Base-by-base conservation (phyloP, 2,888 invertebrate genomes). In the Drosophila greeni region DNA sequence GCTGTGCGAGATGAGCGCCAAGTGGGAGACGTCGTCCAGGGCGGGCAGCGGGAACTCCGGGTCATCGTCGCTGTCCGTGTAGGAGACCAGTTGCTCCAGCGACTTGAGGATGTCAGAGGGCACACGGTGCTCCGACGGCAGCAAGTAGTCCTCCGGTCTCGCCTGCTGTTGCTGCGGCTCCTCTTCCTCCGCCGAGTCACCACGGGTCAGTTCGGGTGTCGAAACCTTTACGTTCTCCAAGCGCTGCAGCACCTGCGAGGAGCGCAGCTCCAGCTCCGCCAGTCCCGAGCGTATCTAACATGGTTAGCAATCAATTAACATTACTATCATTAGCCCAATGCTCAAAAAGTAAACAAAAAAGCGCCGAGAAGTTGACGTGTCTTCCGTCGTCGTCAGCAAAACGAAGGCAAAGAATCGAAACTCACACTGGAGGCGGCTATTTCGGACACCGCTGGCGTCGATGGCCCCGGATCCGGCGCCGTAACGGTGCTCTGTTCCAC, bases 1-100 rank as follows among this genome's bases (percentile, higher is more conserved):
- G 86, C 95, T 95, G 87, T 97, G 97, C n/a, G 96, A 94, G 23
- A 96, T 91, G 55, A 97, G 91, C 11, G 95, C 92, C 68, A 93
- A 84, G 74, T 90, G 90, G 39, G 91, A 88, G 33, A 92, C 90
- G 71, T 92, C 92, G 60, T 93, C 93, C 11, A 94, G 90, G 40
- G 91, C 88, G 48, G 93, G 90, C 56, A 92, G 90, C 23, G 91
- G 91, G 66, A 92, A 92, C 61, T 87, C 87, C 2, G 90, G 84
- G 80, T 92, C 92, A 62, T 93, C 93, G 80, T 92, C 88, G 6
- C 85, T 85, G 77, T 92, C 92, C 66, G 92, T 91, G 74, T 91
- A 92, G 61, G 91, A 86, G 47, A 94, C 92, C 73, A 94, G 92
- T 65, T 92, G 91, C 70, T 92, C 92, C 88, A 93, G 90, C 18